Percentiles rank a stretch among this genome's conserved stretches.
Evolutionary conservation across 2,797 vertebrate species (phyloP).

Genomic region (Paratrypauchen microcephalus): DNA sequence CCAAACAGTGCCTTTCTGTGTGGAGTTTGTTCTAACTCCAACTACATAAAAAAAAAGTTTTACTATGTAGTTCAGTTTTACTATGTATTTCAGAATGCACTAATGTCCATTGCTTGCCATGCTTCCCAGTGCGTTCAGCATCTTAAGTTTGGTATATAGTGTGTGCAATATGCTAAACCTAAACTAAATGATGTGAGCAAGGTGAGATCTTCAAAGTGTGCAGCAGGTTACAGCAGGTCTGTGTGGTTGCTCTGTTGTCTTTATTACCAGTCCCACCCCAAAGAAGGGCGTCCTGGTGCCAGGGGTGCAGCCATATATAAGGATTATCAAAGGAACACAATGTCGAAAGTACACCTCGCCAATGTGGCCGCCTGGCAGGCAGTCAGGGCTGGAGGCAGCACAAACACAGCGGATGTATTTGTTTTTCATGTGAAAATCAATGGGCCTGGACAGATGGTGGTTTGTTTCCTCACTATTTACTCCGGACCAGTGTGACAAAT

Average conservation of each 20-base stretch:
- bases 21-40: no score
- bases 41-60: no score
- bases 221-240: not conserved
- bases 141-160: no score
- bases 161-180: not conserved
- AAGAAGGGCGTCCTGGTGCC: slow-evolving; percentile 37
- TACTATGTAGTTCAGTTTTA: no score
- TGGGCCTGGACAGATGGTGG: slow-evolving; percentile 71
- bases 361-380: slow-evolving; percentile 42
- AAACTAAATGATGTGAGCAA: not conserved
- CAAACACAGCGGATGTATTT: slow-evolving; percentile 73
- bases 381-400: slow-evolving; percentile 52
- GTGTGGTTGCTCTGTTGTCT: slow-evolving; percentile 34
- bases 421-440: slow-evolving; percentile 77
- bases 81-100: no score
- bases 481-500: slow-evolving; percentile 64
- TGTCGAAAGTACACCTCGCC: slow-evolving; percentile 64
- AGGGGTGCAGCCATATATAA: slow-evolving; percentile 43
- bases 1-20: no score
- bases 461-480: slow-evolving; percentile 74
- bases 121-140: no score
- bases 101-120: no score
- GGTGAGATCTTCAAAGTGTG: not conserved
- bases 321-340: slow-evolving; percentile 64
- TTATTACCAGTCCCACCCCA: slow-evolving; percentile 27